A percentile compares a stretch with the other conserved stretches of the same genome.
Conservation (phyloP, 2,888 invertebrate genomes). For the Scaeva pyrastri region DNA sequence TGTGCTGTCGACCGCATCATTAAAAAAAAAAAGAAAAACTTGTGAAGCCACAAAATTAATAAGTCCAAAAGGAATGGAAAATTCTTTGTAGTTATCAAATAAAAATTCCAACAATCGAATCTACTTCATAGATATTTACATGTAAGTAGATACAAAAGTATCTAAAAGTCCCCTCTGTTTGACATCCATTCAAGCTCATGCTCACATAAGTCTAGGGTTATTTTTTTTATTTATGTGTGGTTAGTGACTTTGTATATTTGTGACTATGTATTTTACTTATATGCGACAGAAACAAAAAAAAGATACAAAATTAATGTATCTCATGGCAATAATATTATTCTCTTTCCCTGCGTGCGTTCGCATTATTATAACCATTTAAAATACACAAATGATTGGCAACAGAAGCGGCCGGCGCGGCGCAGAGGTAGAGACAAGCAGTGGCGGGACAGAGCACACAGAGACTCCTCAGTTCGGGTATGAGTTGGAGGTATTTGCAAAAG, state of each 20-base stretch:
- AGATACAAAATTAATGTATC: conserved; percentile 9
- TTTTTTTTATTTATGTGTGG: too few species aligned
- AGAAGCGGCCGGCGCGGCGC: neutral
- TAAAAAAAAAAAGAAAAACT: conserved; percentile 1
- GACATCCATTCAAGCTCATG: too few species aligned
- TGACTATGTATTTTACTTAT: too few species aligned
- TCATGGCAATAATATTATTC: conserved; percentile 29
- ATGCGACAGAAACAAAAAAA: neutral
- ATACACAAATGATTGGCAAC: neutral
- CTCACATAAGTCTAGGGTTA: too few species aligned
- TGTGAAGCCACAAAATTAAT: conserved; percentile 27
- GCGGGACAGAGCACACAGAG: too few species aligned
- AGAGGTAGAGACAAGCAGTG: too few species aligned
- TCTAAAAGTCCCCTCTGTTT: neutral
- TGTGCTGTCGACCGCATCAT: conserved; percentile 38
- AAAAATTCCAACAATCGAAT: conserved; percentile 61
- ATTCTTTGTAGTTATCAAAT: conserved; percentile 49
- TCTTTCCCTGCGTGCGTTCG: conserved; percentile 30
- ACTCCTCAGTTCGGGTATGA: too few species aligned
- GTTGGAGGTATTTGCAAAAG: conserved; percentile 30
- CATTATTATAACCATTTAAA: conserved; percentile 27
- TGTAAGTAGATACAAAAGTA: neutral
- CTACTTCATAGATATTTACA: conserved; percentile 52
- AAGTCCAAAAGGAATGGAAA: neutral
- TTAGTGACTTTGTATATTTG: too few species aligned